Evolutionary conservation across 2,888 invertebrate genomes (phyloP), one percentile per base, ranked within the genome.

Genomic region (Slavum lentiscoides): DNA sequence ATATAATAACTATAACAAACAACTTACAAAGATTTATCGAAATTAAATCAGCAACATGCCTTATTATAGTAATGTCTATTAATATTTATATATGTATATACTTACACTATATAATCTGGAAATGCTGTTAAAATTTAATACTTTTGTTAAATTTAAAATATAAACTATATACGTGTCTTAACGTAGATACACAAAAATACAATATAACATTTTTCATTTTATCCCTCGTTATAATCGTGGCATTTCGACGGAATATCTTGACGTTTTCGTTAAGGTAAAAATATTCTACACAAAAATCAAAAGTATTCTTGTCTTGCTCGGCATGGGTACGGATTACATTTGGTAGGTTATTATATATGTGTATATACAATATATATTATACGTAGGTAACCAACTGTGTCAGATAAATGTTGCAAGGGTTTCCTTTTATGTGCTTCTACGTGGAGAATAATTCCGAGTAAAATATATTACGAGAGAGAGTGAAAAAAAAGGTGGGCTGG

Each of bases 381-480:
- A 67, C 5, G n/a, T 43, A 67, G 55, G 55, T 55, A 55, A 19
- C 13, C 21, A 43, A n/a, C 6, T 49, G 73, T 61, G 49, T 61
- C 61, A 23, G 73, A 61, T 61, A 43, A 73, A 73, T 73, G 61
- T 73, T 70, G 19, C 23, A 19, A 13, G 73, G 73, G 73, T 61
- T 39, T 61, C 17, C 13, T 61, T 61, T 73, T 73, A 73, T 43
- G 13, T 21, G 5, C n/a, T n/a, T 7, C 49, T 49, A 21, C 21
- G 43, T 43, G 4, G 21, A 43, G 21, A 49, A 67, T 43, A 21
- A n/a, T 43, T 67, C 21, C 39, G 13, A 15, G 49, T 67, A 67
- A 67, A 67, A 49, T 73, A 55, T 15, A 58, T 58, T 61, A 73
- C 7, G 21, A 70, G 23, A 43, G 13, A 30, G 30, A 4, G 30